phyloP scores from a whole-genome alignment of 2,113 vertebrate genomes.

The Stomatorhinus ivindoensis region DNA sequence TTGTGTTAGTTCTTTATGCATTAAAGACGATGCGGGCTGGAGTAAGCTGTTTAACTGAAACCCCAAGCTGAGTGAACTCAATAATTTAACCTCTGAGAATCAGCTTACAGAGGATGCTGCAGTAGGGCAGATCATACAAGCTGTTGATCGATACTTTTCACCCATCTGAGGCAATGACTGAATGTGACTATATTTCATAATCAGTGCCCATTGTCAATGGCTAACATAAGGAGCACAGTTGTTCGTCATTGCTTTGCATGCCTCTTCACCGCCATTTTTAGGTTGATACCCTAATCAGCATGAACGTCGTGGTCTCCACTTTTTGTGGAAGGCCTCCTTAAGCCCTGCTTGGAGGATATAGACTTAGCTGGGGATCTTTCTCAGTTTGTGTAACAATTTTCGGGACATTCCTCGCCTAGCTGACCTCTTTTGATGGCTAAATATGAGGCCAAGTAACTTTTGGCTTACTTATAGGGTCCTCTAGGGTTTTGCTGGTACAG shows the following conservation, averaged over 20 bases:
- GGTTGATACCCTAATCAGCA: not conserved
- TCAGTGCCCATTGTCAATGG: not conserved
- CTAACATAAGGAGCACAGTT: not conserved
- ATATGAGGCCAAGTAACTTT: not conserved
- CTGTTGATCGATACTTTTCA: conserved; percentile 2
- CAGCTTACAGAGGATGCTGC: not conserved
- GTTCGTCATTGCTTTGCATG: not conserved
- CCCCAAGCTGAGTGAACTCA: not conserved
- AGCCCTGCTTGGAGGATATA: not conserved
- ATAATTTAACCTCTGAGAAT: not conserved
- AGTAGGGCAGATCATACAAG: not conserved
- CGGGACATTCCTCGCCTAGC: not conserved
- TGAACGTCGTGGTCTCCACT: not conserved
- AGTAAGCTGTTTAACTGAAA: not conserved
- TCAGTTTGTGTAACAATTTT: not conserved
- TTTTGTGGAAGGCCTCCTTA: not conserved
- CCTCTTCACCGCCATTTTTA: not conserved
- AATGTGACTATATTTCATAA: not conserved
- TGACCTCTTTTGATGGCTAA: not conserved
- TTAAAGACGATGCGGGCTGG: not conserved
- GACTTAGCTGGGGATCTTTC: not conserved
- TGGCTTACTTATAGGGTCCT: not conserved
- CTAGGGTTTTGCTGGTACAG: not conserved
- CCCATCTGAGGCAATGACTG: not conserved
- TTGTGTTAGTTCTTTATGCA: not conserved